Conservation (phyloP, 2,888 invertebrate species). For the Xanthorhoe spadicearia region DNA sequence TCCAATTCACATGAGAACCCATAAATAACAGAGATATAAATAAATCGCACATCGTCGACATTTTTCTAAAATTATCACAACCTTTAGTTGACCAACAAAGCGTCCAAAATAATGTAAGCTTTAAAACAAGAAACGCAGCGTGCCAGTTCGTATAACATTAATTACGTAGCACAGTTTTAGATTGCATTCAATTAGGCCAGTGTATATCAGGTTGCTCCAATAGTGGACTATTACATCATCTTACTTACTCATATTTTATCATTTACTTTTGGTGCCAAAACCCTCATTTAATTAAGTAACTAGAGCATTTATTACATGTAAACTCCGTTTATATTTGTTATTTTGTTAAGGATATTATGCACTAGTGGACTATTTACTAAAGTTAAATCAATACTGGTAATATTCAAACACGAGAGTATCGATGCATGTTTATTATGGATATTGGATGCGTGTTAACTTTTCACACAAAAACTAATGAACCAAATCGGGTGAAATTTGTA, state of each 20-base stretch:
- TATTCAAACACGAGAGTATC: too few relatives aligned
- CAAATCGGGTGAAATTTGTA: too few relatives aligned
- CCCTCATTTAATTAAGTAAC: neutral
- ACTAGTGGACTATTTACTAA: too few relatives aligned
- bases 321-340: too few relatives aligned
- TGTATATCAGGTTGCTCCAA: slow-evolving; percentile 12
- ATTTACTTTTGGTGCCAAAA: neutral
- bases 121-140: neutral
- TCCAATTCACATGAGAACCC: neutral
- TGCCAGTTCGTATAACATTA: neutral
- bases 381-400: too few relatives aligned
- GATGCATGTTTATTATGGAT: too few relatives aligned
- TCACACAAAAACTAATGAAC: too few relatives aligned
- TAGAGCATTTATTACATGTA: neutral
- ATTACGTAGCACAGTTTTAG: slow-evolving; percentile 6
- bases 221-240: neutral
- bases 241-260: too few relatives aligned
- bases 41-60: slow-evolving; percentile 8
- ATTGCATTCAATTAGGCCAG: slow-evolving; percentile 9
- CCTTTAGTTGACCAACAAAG: slow-evolving; percentile 16
- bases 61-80: slow-evolving; percentile 24
- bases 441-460: too few relatives aligned
- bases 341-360: too few relatives aligned
- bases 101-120: slow-evolving; percentile 2
- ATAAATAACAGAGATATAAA: slow-evolving; percentile 1